phyloP scores from a whole-genome alignment of 2,113 vertebrate species.

The Polyodon spathula region DNA sequence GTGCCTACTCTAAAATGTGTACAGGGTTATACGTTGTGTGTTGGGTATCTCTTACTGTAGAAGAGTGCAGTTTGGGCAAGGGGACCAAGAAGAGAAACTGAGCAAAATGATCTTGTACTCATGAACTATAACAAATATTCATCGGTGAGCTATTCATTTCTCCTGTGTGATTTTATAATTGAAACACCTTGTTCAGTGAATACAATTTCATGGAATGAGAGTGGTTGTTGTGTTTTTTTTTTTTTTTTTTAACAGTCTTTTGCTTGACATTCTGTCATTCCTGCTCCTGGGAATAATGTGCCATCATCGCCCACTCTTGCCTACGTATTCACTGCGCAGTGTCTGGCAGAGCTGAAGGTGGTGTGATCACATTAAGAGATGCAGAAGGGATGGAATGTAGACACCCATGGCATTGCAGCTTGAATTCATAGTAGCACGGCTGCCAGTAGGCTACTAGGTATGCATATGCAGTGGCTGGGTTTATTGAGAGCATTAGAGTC shows the following conservation, averaged over 20 bases:
- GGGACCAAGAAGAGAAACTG: no score
- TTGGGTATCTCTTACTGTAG: no score
- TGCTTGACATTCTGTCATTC: conserved; percentile 3
- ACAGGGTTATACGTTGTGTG: no score
- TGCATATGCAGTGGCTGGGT: background rate
- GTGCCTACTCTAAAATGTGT: no score
- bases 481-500: background rate
- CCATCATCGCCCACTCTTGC: background rate
- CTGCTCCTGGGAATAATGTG: background rate
- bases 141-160: background rate
- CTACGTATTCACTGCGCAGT: background rate
- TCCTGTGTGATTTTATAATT: background rate
- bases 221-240: background rate
- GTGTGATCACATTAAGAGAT: no score
- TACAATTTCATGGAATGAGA: background rate
- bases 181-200: background rate
- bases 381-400: no score
- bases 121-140: no score
- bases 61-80: no score
- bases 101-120: no score
- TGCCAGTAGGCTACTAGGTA: no score
- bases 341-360: background rate
- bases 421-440: no score
- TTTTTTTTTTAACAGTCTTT: conserved; percentile 2
- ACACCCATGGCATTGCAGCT: no score